Evolutionary conservation across 2,797 vertebrate species (phyloP), one percentile per base, ranked within the genome.

Genomic region (Ibycter americanus): DNA sequence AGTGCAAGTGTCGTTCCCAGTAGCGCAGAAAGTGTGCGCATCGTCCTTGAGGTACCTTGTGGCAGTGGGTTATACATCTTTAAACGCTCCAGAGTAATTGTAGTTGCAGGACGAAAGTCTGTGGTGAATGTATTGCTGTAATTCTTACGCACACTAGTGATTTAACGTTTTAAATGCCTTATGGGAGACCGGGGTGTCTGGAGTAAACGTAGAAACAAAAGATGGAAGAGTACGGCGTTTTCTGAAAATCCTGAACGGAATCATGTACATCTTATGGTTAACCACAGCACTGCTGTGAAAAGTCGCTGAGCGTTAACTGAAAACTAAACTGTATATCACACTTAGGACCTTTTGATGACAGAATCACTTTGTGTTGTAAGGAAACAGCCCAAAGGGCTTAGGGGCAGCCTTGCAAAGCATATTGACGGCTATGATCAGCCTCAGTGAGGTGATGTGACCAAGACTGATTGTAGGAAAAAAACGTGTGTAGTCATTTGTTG

Each of bases 1-100:
- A 2, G 6, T 9, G 42, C 29, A 0, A 8, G 8, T 6, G 29
- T 13, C 29, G 20, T 27, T 11, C 9, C 18, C 34, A 2, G 15
- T 15, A 40, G 31, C 5, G 6, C 22, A 2, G 27, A 3, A 44
- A 25, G 18, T 3, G 2, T 3, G 8, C 1, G 6, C 21, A 1
- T 38, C 40, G 0, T 42, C 23, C 10, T 4, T 11, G 74, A 12
- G 16, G 8, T 20, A 19, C 58, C 22, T 17, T 8, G 23, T 62
- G 49, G 18, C 36, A 5, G 4, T 5, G 25, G 19, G 1, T 27
- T 65, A 3, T 7, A 0, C 10, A 2, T 25, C 23, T 62, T 34
- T 21, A 31, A 3, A 4, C 19, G 4, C 31, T 38, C 19, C 32
- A 6, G 2, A 65, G 34, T 12, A 27, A 21, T 11, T 31, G 42